Base-by-base conservation (phyloP, 2,888 invertebrate species). In the Melinaea marsaeus region DNA sequence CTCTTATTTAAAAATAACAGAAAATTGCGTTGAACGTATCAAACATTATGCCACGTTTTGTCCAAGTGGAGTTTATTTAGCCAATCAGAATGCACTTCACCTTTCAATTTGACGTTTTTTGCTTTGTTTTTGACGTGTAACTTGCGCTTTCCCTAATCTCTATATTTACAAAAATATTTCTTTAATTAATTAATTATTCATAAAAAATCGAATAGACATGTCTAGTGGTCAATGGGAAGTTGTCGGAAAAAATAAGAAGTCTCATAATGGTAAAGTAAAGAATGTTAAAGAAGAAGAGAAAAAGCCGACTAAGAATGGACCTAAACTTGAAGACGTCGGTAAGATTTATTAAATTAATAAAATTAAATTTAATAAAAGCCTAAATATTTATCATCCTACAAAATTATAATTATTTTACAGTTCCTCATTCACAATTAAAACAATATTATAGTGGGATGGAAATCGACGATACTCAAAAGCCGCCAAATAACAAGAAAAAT, bases 281-380 rank as follows among this genome's bases (percentile, higher is more conserved):
- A 81, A 64, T 65, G 63, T 73, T 56, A 92, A 90, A 56, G 94
- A 94, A 70, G 93, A 94, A 57, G 93, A 92, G 71, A 93, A 93
- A 79, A 93, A 93, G 76, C 85, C 91, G 62, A 81, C 86, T 61
- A 93, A 93, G 80, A 93, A 92, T 83, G 93, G 92, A 58, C 93
- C 94, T 35, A 95, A 95, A 91, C 90, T 94, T 69, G 95, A 95
- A 79, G 95, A 95, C 83, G 92, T 95, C 77, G 87, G 95, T 95
- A 88, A 92, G 95, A 92, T 70, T 68, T 58, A 63, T 62, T 45
- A 46, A 54, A 51, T 61, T 66, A 35, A 42, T 6, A 45, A 62
- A 37, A 47, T 37, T 32, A 22, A 57, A 34, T 57, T 5, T 57
- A 13, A 5, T 32, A 9, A 35, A n/a, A 7, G 34, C 33, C 22